Conservation (phyloP, 2,797 vertebrate genomes). For the Cyclopterus lumpus region DNA sequence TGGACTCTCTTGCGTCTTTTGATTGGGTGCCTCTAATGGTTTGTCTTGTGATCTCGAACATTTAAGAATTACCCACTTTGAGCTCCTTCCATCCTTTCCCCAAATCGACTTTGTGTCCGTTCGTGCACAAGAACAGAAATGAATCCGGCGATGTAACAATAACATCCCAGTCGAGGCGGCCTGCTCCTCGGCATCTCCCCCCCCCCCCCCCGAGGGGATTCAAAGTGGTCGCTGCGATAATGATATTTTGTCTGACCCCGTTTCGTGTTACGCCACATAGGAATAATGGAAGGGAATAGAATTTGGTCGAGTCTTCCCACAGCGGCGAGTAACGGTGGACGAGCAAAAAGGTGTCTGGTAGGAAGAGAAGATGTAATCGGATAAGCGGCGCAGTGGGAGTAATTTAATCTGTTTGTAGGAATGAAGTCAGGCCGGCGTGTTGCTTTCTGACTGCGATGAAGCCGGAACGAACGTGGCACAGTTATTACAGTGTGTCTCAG, state of each 20-base stretch:
- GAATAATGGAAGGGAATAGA: constrained; percentile 31
- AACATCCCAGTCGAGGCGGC: not conserved
- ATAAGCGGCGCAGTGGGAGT: constrained; percentile 57
- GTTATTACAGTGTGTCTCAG: constrained; percentile 41
- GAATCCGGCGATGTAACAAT: not conserved
- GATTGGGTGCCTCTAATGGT: not conserved
- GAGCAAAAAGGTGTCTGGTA: constrained; percentile 33
- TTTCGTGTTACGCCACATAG: constrained; percentile 10
- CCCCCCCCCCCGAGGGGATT: constrained; percentile 10
- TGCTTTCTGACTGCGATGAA: constrained; percentile 57
- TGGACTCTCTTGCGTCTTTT: not conserved
- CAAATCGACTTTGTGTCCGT: not conserved
- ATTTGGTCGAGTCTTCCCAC: constrained; percentile 14
- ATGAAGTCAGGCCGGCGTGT: constrained; percentile 35
- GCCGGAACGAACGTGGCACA: constrained; percentile 40
- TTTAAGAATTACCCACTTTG: not conserved
- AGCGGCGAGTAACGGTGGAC: constrained; percentile 13
- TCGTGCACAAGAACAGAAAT: constrained; percentile 9
- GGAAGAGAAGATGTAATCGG: constrained; percentile 53
- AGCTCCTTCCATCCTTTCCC: not conserved
- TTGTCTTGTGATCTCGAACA: not conserved
- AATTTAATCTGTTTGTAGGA: constrained; percentile 67
- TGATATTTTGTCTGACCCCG: constrained; percentile 22
- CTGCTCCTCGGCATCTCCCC: not conserved
- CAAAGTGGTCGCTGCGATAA: constrained; percentile 22